Conservation (phyloP, 2,797 vertebrate species). For the Tapera naevia region DNA sequence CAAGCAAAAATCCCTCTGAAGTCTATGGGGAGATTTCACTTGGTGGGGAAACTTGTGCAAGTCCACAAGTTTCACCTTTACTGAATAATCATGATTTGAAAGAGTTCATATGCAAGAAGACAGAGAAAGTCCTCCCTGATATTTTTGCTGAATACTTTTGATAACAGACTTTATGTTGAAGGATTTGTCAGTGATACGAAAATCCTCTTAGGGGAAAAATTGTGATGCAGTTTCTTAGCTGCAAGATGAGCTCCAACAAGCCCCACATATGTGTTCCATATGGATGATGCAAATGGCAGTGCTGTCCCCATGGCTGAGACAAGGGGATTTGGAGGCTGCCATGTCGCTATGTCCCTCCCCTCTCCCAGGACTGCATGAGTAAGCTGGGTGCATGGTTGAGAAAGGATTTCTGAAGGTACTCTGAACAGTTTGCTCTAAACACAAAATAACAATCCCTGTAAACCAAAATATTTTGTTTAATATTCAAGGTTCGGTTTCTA, state of each 20-base stretch:
- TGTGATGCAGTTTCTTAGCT: not conserved
- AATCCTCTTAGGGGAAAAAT: not conserved
- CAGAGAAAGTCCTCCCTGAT: not conserved
- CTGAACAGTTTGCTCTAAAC: not conserved
- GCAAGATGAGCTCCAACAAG: not conserved
- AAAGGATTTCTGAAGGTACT: not conserved
- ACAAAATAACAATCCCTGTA: not conserved
- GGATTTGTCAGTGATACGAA: not conserved
- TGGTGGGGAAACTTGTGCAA: not conserved
- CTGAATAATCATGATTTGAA: not conserved
- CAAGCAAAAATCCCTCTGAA: not conserved
- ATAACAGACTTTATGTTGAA: not conserved
- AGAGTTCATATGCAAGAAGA: not conserved
- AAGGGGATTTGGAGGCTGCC: not conserved
- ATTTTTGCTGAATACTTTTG: not conserved
- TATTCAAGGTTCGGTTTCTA: not conserved
- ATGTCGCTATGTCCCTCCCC: not conserved
- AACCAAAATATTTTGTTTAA: not conserved
- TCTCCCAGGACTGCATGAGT: fast-evolving
- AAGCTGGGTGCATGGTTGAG: not conserved
- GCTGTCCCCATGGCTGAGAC: not conserved
- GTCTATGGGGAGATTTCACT: not conserved
- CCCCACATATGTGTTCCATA: not conserved
- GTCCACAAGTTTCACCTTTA: not conserved
- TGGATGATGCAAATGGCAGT: not conserved